Conservation (phyloP, 2,888 invertebrate species). For the Callosobruchus maculatus region DNA sequence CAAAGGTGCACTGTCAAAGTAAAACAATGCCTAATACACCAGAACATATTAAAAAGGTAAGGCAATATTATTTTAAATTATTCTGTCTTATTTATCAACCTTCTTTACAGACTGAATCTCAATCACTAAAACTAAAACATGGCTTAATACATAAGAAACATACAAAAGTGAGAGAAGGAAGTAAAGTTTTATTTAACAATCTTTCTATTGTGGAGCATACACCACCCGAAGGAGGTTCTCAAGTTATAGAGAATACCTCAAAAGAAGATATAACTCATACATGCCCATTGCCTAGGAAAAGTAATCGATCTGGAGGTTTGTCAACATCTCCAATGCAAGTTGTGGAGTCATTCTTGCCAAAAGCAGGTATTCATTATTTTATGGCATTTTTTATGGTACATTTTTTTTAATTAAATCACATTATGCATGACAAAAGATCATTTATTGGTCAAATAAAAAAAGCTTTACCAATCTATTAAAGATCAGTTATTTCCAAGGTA, state of each 20-base stretch:
- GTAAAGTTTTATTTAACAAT: constrained; percentile 42
- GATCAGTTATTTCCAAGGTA: no score
- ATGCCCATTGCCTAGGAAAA: background rate
- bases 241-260: constrained; percentile 27
- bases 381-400: no score
- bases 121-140: background rate
- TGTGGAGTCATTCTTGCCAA: constrained; percentile 43
- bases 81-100: background rate
- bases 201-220: constrained; percentile 44
- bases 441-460: no score
- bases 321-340: constrained; percentile 37
- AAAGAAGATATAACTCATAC: constrained; percentile 33
- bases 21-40: constrained; percentile 45
- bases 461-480: no score
- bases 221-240: constrained; percentile 36
- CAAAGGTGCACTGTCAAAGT: constrained; percentile 32
- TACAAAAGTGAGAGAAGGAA: constrained; percentile 11
- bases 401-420: no score
- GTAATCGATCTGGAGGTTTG: constrained; percentile 18
- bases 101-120: background rate
- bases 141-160: background rate
- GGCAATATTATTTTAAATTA: background rate
- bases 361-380: constrained; percentile 14
- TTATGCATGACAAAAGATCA: no score
- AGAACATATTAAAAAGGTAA: constrained; percentile 29